Conservation (phyloP, 2,888 invertebrate genomes). For the Enoplolaimus lenunculus region DNA sequence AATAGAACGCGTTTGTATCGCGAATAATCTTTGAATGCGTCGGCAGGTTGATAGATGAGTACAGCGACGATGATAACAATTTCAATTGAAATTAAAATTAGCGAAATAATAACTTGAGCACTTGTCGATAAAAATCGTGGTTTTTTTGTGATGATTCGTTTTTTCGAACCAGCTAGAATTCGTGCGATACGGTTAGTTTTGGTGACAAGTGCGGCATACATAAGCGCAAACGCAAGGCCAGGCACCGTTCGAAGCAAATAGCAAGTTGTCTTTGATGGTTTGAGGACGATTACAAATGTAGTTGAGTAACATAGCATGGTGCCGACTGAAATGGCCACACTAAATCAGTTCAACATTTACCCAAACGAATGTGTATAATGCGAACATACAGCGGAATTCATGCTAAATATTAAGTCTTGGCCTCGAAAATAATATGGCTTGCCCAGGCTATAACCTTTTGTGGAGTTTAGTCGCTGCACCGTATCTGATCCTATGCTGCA, state of each 20-base stretch:
- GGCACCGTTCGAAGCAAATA: conserved; percentile 74
- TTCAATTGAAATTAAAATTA: conserved; percentile 71
- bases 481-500: no score
- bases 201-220: conserved; percentile 86
- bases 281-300: conserved; percentile 74
- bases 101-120: conserved; percentile 70
- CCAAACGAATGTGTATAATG: no score
- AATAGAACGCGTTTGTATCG: conserved; percentile 49
- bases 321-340: conserved; percentile 51
- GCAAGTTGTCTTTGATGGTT: conserved; percentile 61
- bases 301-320: conserved; percentile 68
- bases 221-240: conserved; percentile 87
- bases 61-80: conserved; percentile 54
- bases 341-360: no score
- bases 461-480: no score
- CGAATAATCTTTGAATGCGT: conserved; percentile 40
- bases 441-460: no score
- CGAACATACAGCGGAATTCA: no score
- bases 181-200: conserved; percentile 92
- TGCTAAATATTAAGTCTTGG: no score
- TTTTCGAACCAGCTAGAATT: conserved; percentile 90
- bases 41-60: conserved; percentile 50
- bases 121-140: conserved; percentile 82
- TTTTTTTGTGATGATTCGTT: conserved; percentile 69
- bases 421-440: no score